Conservation (phyloP, 2,888 invertebrate genomes). For the Ochropleura leucogaster region DNA sequence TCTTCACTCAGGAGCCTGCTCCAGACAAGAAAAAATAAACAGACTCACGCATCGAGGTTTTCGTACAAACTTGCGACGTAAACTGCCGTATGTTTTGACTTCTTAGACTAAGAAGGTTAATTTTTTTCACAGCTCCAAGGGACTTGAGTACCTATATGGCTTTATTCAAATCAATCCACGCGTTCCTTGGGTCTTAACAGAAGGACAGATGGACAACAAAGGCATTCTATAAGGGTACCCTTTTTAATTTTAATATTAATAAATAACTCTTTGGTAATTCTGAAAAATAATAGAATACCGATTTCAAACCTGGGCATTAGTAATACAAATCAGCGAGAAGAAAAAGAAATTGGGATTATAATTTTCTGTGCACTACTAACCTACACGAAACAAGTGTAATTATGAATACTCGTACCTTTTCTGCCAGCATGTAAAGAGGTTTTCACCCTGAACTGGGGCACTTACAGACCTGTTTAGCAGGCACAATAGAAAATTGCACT, state of each 20-base stretch:
- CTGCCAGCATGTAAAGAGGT: not conserved
- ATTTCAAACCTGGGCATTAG: not conserved
- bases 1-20: too few relatives aligned
- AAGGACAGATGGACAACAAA: too few relatives aligned
- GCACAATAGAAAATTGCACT: constrained; percentile 39
- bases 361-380: not conserved
- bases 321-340: not conserved
- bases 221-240: too few relatives aligned
- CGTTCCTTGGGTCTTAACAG: too few relatives aligned
- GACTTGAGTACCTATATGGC: too few relatives aligned
- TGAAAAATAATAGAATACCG: not conserved
- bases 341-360: not conserved
- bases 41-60: too few relatives aligned
- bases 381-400: not conserved
- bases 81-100: too few relatives aligned
- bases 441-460: not conserved
- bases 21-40: too few relatives aligned
- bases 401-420: not conserved
- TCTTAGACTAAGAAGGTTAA: too few relatives aligned
- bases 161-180: too few relatives aligned
- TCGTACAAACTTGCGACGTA: too few relatives aligned
- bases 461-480: constrained; percentile 4
- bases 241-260: not conserved
- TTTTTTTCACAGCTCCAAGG: too few relatives aligned
- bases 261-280: not conserved